Conservation (phyloP, 2,888 invertebrate species). For the Halictus quadricinctus region DNA sequence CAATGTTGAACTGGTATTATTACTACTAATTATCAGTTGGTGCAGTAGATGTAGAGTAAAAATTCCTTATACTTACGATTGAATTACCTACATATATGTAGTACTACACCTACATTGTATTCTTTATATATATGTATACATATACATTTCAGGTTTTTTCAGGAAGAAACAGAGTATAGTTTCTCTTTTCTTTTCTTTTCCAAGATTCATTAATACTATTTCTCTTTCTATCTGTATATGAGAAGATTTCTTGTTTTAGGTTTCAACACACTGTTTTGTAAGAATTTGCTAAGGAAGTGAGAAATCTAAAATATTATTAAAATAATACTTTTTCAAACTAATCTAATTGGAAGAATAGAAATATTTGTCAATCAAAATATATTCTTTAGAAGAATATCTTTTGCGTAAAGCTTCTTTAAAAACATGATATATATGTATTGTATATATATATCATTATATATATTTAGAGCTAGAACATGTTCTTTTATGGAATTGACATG, state of each 20-base stretch:
- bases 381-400: conserved; percentile 65
- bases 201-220: conserved; percentile 28
- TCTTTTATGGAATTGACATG: conserved; percentile 72
- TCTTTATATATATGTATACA: conserved; percentile 20
- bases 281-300: conserved; percentile 16
- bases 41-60: conserved; percentile 65
- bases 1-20: conserved; percentile 70
- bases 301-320: conserved; percentile 50
- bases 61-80: conserved; percentile 56
- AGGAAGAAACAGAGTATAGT: conserved; percentile 32
- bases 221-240: neutral
- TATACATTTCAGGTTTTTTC: conserved; percentile 44
- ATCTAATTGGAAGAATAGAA: conserved; percentile 70
- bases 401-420: conserved; percentile 55
- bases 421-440: conserved; percentile 35
- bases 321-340: conserved; percentile 65
- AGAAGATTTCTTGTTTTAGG: conserved; percentile 24
- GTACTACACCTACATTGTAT: conserved; percentile 24
- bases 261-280: conserved; percentile 23
- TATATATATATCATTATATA: conserved; percentile 13
- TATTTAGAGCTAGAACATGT: conserved; percentile 73
- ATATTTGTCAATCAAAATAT: conserved; percentile 60
- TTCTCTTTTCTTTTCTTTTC: conserved; percentile 10
- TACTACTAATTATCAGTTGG: conserved; percentile 61
- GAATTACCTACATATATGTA: conserved; percentile 49